A percentile compares a stretch with the other conserved stretches of the same genome.
phyloP scores from a whole-genome alignment of 2,797 vertebrate species.

The Phoebastria nigripes region DNA sequence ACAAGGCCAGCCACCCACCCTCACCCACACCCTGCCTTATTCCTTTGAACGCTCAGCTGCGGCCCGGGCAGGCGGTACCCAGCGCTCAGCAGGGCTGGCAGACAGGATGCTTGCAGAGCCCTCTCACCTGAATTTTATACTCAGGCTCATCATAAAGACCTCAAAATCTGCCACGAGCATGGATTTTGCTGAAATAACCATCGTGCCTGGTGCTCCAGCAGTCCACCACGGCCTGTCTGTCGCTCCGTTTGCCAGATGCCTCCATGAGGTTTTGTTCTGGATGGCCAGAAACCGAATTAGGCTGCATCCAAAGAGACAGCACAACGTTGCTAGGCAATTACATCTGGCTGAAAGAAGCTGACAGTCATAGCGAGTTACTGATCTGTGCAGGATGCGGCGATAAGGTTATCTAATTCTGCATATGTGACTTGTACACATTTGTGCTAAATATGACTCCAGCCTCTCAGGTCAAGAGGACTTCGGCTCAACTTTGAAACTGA shows the following conservation, averaged over 20 bases:
- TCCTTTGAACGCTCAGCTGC: neutral
- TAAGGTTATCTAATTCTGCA: neutral
- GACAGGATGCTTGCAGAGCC: neutral
- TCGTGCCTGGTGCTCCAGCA: neutral
- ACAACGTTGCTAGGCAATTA: conserved; percentile 54
- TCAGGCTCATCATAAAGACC: neutral
- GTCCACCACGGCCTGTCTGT: neutral
- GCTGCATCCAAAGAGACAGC: conserved; percentile 22
- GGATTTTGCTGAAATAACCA: neutral
- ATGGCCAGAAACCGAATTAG: conserved; percentile 49
- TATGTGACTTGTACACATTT: neutral
- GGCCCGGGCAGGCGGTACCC: neutral
- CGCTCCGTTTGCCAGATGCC: conserved; percentile 11
- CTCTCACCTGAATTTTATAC: neutral
- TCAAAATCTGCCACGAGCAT: neutral
- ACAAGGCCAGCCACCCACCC: neutral
- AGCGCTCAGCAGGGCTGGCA: neutral
- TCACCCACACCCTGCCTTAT: neutral
- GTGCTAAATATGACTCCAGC: neutral
- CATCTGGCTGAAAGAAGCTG: conserved; percentile 2
- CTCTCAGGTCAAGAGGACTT: neutral
- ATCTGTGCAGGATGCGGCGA: neutral
- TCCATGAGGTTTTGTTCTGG: conserved; percentile 35
- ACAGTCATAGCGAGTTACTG: neutral
- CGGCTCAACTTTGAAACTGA: neutral